Evolutionary conservation across 1,140 invertebrate species (phyloP).

Genomic region (Aphis craccivora): DNA sequence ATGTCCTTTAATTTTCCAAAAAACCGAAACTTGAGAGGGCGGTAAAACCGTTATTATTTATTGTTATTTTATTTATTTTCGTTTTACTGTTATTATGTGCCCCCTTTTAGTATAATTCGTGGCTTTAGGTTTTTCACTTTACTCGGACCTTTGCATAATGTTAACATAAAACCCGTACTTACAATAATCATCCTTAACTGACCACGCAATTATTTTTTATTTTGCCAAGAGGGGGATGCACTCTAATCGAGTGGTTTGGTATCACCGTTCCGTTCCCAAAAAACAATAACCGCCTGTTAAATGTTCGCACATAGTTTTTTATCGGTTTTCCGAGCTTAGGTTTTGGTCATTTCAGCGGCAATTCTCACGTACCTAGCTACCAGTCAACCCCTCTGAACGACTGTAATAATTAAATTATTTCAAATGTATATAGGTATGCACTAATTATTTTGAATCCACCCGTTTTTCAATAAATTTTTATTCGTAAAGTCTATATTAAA

Average conservation of each 20-base stretch:
- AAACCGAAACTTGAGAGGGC: not conserved
- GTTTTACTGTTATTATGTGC: not conserved
- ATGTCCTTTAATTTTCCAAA: not conserved
- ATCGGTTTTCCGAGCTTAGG: not conserved
- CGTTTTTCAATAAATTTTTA: not conserved
- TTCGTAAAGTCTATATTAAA: not conserved
- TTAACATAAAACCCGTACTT: not conserved
- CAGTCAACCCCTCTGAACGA: not conserved
- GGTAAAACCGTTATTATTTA: not conserved
- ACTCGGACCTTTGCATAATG: conserved; percentile 22
- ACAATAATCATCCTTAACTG: conserved; percentile 28
- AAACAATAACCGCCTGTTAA: conserved; percentile 29
- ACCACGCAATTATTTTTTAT: conserved; percentile 49
- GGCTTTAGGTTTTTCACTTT: conserved; percentile 22
- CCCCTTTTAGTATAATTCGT: not conserved
- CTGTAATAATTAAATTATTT: conserved; percentile 14
- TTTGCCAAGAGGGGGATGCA: not conserved
- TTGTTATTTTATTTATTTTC: not conserved
- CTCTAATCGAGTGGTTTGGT: conserved; percentile 27
- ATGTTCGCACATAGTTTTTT: not conserved
- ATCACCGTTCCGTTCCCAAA: not conserved
- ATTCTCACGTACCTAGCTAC: conserved; percentile 27
- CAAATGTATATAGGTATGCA: not conserved
- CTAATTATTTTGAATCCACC: not conserved
- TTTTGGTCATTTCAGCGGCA: not conserved